Percentiles rank a stretch among this genome's conserved stretches.
These are phyloP conservation scores for Drosophila meridionalis DNA, from an alignment of 2,888 invertebrate species.

Conservation along the genomic window DNA sequence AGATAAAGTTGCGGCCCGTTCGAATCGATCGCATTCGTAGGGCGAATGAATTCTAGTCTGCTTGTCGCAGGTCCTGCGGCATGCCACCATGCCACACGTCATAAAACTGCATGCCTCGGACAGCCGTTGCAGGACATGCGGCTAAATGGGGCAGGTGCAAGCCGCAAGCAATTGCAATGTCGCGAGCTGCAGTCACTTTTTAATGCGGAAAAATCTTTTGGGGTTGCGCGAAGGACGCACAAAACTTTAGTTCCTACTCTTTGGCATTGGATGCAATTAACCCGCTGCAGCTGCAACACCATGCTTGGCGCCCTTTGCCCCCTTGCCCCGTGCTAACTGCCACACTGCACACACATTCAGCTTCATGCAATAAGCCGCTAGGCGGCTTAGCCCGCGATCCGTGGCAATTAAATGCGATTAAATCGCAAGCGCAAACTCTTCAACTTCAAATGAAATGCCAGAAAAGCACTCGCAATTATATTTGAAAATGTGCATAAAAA, in stretches of 20 bases:
- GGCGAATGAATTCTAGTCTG: constrained; percentile 25
- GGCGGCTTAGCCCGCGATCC: constrained; percentile 49
- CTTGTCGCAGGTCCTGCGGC: constrained; percentile 18
- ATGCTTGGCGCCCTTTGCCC: not conserved
- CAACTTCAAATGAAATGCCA: constrained; percentile 73
- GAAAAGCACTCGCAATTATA: constrained; percentile 73
- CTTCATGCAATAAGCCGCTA: constrained; percentile 53
- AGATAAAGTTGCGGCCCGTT: constrained; percentile 4
- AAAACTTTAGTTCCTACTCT: constrained; percentile 34
- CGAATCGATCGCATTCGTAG: not conserved
- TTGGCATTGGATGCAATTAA: constrained; percentile 67
- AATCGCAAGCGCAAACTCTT: constrained; percentile 75
- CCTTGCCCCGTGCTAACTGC: not conserved
- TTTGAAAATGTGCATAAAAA: constrained; percentile 71
- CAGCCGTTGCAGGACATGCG: constrained; percentile 20
- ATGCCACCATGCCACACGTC: constrained; percentile 39
- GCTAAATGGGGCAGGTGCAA: constrained; percentile 48
- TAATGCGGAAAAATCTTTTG: constrained; percentile 71
- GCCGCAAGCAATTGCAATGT: constrained; percentile 2
- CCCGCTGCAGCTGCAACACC: constrained; percentile 59
- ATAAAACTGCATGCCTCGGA: constrained; percentile 46
- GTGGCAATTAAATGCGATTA: constrained; percentile 76
- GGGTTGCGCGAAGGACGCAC: constrained; percentile 41
- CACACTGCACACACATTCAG: not conserved
- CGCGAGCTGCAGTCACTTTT: constrained; percentile 52